phyloP scores from a whole-genome alignment of 2,113 vertebrate genomes.

The Hippocampus barbouri region DNA sequence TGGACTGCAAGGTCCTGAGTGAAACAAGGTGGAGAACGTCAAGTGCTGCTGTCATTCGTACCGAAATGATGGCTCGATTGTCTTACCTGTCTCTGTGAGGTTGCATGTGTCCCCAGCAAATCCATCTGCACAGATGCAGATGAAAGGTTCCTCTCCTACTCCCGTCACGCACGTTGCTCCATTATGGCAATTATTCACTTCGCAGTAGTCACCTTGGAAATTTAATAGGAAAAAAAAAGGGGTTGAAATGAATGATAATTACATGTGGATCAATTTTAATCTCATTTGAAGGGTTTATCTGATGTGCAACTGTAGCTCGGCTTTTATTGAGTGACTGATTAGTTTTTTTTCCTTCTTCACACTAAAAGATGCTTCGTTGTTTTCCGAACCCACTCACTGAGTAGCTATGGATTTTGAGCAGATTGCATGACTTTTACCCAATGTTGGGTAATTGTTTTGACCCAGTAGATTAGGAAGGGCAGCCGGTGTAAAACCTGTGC shows the following conservation, averaged over 20 bases:
- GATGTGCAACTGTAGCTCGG: neutral
- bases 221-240: neutral
- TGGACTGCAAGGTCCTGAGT: slow-evolving; percentile 82
- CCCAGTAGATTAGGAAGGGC: too few species aligned
- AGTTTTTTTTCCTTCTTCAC: neutral
- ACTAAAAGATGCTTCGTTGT: too few species aligned
- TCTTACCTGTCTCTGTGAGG: slow-evolving; percentile 81
- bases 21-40: neutral
- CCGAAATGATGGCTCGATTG: neutral
- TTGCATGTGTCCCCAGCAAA: slow-evolving; percentile 85
- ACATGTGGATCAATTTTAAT: neutral
- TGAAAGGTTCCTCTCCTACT: slow-evolving; percentile 75
- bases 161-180: slow-evolving; percentile 85
- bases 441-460: too few species aligned
- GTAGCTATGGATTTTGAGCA: too few species aligned
- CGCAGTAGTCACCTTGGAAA: slow-evolving; percentile 82
- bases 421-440: too few species aligned
- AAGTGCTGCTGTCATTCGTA: neutral
- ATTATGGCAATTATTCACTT: slow-evolving; percentile 82
- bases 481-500: too few species aligned
- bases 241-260: neutral
- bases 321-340: neutral
- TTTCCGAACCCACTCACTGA: too few species aligned
- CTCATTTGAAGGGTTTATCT: neutral
- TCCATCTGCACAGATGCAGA: slow-evolving; percentile 87